Evolutionary conservation across 2,888 invertebrate species (phyloP).

Genomic region (Dorcus parallelipipedus): DNA sequence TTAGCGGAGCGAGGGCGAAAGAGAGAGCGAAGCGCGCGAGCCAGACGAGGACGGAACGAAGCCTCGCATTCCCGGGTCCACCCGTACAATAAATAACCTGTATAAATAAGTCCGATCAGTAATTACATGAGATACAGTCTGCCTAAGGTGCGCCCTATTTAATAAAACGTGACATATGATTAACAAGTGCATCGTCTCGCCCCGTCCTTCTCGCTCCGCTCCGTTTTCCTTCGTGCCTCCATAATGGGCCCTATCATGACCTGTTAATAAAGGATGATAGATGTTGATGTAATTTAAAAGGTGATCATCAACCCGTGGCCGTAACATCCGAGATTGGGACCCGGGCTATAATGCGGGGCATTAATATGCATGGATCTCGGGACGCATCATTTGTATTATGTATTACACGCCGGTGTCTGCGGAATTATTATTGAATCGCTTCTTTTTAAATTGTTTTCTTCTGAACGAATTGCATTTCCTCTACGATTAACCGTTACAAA

Average conservation of each 20-base stretch:
- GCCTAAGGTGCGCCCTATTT: slow-evolving; percentile 37
- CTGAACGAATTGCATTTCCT: too few relatives aligned
- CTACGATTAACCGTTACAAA: too few relatives aligned
- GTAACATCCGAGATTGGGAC: slow-evolving; percentile 18
- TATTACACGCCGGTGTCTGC: too few relatives aligned
- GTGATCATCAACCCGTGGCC: slow-evolving; percentile 30
- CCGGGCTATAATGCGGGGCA: slow-evolving; percentile 23
- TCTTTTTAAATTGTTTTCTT: too few relatives aligned
- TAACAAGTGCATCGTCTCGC: slow-evolving; percentile 36
- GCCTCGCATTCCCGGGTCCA: background rate
- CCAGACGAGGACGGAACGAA: background rate
- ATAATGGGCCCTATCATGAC: slow-evolving; percentile 26
- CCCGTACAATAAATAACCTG: slow-evolving; percentile 29
- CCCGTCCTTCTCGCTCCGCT: slow-evolving; percentile 3
- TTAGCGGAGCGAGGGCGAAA: too few relatives aligned
- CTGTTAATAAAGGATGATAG: slow-evolving; percentile 25
- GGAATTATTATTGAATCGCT: too few relatives aligned
- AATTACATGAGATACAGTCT: slow-evolving; percentile 31
- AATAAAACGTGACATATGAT: slow-evolving; percentile 43
- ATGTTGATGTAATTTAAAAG: slow-evolving; percentile 30
- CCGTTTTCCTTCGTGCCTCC: slow-evolving; percentile 18
- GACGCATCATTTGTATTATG: slow-evolving; percentile 31
- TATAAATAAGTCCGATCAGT: slow-evolving; percentile 34
- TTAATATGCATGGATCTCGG: slow-evolving; percentile 38
- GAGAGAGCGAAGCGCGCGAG: background rate